These are phyloP conservation scores for Pseudopodoces humilis DNA, from an alignment of 2,113 vertebrate species.

Conservation along the genomic window DNA sequence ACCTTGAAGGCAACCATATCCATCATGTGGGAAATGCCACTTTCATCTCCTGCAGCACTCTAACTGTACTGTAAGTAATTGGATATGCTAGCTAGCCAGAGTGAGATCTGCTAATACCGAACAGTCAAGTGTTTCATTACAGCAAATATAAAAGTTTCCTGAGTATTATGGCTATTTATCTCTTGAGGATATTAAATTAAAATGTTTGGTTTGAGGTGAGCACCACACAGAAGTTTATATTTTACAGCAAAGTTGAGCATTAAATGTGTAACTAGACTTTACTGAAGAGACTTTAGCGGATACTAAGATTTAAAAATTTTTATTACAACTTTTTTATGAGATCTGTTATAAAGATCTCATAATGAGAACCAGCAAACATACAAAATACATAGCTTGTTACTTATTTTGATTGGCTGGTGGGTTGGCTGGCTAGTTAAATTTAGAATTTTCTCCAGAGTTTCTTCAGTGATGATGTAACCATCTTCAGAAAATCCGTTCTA, in stretches of 20 bases:
- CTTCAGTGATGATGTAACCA: neutral
- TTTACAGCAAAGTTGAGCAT: neutral
- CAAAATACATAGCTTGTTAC: neutral
- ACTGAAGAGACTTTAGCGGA: neutral
- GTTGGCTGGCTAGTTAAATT: neutral
- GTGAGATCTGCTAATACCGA: neutral
- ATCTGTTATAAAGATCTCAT: neutral
- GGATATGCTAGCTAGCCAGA: neutral
- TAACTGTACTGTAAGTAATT: slow-evolving; percentile 93
- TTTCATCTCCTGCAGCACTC: slow-evolving; percentile 86
- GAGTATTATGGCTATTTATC: neutral
- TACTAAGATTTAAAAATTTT: neutral
- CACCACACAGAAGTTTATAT: neutral
- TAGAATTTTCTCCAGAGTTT: neutral
- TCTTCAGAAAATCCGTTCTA: neutral
- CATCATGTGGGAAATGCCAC: slow-evolving; percentile 86
- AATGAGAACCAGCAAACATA: neutral
- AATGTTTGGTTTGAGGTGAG: neutral
- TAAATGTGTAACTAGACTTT: neutral
- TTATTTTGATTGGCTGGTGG: neutral
- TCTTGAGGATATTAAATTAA: neutral
- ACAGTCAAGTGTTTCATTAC: neutral
- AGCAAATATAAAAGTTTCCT: neutral
- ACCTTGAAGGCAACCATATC: slow-evolving; percentile 92
- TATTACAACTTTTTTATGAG: neutral